phyloP scores from a whole-genome alignment of 2,888 invertebrate genomes.

The Scrobipalpa atriplicella region DNA sequence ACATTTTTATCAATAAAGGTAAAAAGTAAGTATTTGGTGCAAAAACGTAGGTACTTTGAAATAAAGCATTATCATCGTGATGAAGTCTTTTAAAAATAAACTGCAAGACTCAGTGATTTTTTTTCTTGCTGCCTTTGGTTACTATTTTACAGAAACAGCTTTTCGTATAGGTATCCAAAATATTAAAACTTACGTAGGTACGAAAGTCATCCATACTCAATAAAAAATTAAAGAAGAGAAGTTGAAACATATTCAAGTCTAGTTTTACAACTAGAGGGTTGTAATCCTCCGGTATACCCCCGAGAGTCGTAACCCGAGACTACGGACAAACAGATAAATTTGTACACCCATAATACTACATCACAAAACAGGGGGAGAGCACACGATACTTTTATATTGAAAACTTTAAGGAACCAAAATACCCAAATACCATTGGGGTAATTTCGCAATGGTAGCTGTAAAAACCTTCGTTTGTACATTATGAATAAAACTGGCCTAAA shows the following conservation, averaged over 20 bases:
- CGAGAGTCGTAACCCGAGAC: constrained; percentile 66
- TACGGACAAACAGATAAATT: constrained; percentile 68
- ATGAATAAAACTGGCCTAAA: neutral
- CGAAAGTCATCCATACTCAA: too few species aligned
- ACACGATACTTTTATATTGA: neutral
- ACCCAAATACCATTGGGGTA: neutral
- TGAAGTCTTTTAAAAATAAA: too few species aligned
- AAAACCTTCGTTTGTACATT: too few species aligned
- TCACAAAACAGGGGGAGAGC: constrained; percentile 36
- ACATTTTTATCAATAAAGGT: too few species aligned
- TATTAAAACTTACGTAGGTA: too few species aligned
- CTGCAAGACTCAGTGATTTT: too few species aligned
- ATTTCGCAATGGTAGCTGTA: neutral
- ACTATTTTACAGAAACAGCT: too few species aligned
- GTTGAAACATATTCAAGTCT: constrained; percentile 25
- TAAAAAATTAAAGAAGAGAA: neutral
- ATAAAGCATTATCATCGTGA: too few species aligned
- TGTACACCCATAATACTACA: constrained; percentile 65
- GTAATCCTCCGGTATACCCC: constrained; percentile 49
- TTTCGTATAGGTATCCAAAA: too few species aligned
- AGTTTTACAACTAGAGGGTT: constrained; percentile 39
- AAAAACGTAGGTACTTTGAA: too few species aligned
- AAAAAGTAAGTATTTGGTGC: too few species aligned
- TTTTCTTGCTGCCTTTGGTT: too few species aligned
- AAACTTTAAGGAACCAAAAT: neutral